phyloP scores from a whole-genome alignment of 2,113 vertebrate species.

The Apus apus region DNA sequence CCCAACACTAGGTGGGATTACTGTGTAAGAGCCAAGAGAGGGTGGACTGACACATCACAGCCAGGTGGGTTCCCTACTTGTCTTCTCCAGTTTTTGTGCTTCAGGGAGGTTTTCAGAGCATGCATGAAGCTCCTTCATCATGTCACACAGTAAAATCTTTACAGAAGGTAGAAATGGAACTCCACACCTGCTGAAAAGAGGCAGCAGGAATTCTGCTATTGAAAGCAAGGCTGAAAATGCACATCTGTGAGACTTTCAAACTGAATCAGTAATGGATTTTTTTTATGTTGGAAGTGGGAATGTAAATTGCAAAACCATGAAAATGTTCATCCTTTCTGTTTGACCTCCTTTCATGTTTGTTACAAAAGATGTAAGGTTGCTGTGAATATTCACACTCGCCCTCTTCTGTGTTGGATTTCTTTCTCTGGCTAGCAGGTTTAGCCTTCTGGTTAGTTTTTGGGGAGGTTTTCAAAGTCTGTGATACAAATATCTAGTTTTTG shows the following conservation, averaged over 20 bases:
- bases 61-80: slow-evolving; percentile 76
- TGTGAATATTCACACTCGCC: not conserved
- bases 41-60: slow-evolving; percentile 87
- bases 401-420: not conserved
- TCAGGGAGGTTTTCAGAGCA: not conserved
- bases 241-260: not conserved
- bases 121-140: not conserved
- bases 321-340: not conserved
- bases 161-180: not conserved
- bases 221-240: not conserved
- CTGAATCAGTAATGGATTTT: not conserved
- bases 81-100: not conserved
- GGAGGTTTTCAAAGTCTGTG: not conserved
- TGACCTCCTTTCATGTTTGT: not conserved
- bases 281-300: not conserved
- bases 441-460: not conserved
- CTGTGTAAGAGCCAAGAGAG: slow-evolving; percentile 94
- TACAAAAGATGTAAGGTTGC: not conserved
- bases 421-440: not conserved
- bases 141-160: not conserved
- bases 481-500: not conserved
- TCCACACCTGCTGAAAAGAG: not conserved
- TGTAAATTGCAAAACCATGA: not conserved
- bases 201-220: not conserved
- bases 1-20: slow-evolving; percentile 94